Percentiles rank a stretch among this genome's conserved stretches.
Conservation (phyloP, 2,888 invertebrate genomes). For the Agonopterix arenella region DNA sequence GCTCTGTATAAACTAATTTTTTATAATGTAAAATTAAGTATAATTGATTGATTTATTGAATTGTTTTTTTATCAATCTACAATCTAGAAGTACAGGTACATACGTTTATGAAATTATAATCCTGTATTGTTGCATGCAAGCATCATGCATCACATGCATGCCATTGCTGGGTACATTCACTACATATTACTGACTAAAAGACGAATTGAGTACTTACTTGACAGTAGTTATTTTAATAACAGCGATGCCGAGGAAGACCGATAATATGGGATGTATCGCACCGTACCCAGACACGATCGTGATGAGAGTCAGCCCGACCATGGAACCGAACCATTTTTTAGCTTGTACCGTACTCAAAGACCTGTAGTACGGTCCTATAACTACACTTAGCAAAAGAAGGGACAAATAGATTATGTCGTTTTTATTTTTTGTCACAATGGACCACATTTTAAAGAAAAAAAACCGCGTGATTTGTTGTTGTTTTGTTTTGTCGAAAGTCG, state of each 20-base stretch:
- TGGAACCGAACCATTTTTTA: constrained; percentile 76
- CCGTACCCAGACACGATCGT: constrained; percentile 54
- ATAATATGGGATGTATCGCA: constrained; percentile 57
- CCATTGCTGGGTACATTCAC: too few relatives aligned
- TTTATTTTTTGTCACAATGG: constrained; percentile 76
- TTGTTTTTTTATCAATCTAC: too few relatives aligned
- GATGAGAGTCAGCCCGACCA: constrained; percentile 52
- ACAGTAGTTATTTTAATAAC: constrained; percentile 54
- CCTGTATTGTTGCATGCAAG: too few relatives aligned
- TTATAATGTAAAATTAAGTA: too few relatives aligned
- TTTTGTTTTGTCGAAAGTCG: too few relatives aligned
- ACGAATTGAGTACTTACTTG: constrained; percentile 32
- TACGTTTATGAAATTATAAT: too few relatives aligned
- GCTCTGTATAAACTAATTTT: too few relatives aligned
- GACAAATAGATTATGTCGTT: constrained; percentile 86
- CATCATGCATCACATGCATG: too few relatives aligned
- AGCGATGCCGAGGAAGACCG: constrained; percentile 47
- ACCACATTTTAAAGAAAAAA: constrained; percentile 32
- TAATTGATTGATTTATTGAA: too few relatives aligned
- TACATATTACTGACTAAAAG: too few relatives aligned
- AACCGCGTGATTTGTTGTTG: too few relatives aligned
- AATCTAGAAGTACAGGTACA: too few relatives aligned
- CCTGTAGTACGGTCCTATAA: constrained; percentile 81
- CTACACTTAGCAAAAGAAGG: constrained; percentile 81
- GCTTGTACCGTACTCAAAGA: constrained; percentile 45